Base-by-base conservation (phyloP, 2,888 invertebrate genomes). In the Polia nebulosa region DNA sequence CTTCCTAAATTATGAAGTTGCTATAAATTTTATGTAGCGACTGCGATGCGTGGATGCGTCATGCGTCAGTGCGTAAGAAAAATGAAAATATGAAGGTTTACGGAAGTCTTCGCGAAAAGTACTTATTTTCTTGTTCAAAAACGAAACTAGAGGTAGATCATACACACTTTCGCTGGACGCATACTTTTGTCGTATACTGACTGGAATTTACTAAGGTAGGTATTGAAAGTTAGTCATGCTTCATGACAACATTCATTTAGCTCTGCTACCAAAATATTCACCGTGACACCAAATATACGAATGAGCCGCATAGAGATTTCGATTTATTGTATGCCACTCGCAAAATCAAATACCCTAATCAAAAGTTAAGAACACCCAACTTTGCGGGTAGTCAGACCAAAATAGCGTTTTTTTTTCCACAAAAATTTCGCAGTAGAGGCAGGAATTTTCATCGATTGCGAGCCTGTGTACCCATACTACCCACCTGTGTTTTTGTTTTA, bases 1-100 rank as follows among this genome's bases (percentile, higher is more conserved):
- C 56, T 72, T 66, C 34, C 52, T 75, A 77, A 75, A 74, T 81
- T 74, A 71, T 82, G 63, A 74, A 76, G 58, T 83, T 78, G 39
- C 51, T 59, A 65, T 80, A 53, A 61, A 72, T 59, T 76, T 67
- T 59, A 70, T 61, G 62, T 60, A 53, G 58, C 27, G 45, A 27
- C 17, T 41, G 27, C 17, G 47, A 49, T 51, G 47, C 29, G 44
- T 52, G 52, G 8, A 47, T 41, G 27, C 17, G 32, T 41, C n/a
- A n/a, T n/a, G n/a, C 29, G 44, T 52, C 56, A 8, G 51, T 41
- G 27, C 17, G 32, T 41, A 62, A 27, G 25, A 60, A 45, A 53
- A 66, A 58, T 36, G 15, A 58, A 62, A 45, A 64, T 57, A 53
- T 47, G 13, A 11, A 36, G 32, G 71, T 15, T 36, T 34, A 11